Base-by-base conservation (phyloP, 2,113 vertebrate genomes). In the Salvelinus sp. region DNA sequence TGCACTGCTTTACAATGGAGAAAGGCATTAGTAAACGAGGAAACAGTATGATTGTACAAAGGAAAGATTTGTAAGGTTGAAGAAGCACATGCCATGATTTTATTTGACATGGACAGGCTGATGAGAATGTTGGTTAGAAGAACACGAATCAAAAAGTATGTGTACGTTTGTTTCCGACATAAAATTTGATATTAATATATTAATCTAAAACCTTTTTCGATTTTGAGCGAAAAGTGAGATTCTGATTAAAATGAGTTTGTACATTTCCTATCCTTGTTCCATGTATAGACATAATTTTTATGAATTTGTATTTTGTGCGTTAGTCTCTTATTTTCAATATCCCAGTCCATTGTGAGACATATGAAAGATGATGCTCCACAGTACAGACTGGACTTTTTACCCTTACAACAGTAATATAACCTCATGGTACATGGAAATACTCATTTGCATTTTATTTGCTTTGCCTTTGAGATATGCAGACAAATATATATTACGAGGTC, bases 391-490 rank as follows among this genome's bases (percentile, higher is more conserved):
- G 81, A 82, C 70, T 85, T 87, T 80, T 89, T 87, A 85, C 78
- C 83, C 83, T 73, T 76, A 71, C 74, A 30, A 80, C 83, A 87
- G 81, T 88, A 84, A 90, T 87, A 90, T 87, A 86, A 92, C 86
- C 91, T 91, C 88, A 88, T 81, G 90, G 91, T 93, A 93, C 90
- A 89, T 85, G 86, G 89, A 91, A 86, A 91, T 89, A 88, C 92
- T 93, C 90, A 91, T 86, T 93, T 95, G 92, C 77, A 78, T 95
- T 54, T 97, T 90, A 94, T 94, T 94, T 92, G 93, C 92, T 97
- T 96, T 94, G 95, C 96, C 95, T 97, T 96, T 95, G 94, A 96
- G 94, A 96, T 96, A 95, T 95, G 95, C 94, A 96, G 94, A 96
- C 93, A 92, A 89, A 92, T 91, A 92, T 91, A 92, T 94, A 93